A percentile compares a stretch with the other conserved stretches of the same genome.
These are phyloP conservation scores for Taenaris catops DNA, from an alignment of 2,888 invertebrate genomes.

Conservation along the genomic window DNA sequence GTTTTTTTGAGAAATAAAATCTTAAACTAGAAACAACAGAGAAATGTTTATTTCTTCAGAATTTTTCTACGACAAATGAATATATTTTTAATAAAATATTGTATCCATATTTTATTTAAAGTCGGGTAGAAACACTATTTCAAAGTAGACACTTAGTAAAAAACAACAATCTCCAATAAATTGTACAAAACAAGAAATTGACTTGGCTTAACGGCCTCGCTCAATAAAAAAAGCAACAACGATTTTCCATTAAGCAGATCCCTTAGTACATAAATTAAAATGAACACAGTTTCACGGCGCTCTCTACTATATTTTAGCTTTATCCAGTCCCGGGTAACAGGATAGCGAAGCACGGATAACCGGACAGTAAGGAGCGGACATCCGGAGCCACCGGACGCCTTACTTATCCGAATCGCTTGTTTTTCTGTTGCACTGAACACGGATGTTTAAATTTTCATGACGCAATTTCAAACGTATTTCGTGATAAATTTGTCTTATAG, in stretches of 20 bases:
- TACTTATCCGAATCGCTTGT: conserved; percentile 39
- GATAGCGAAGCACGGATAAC: conserved; percentile 20
- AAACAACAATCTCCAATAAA: conserved; percentile 6
- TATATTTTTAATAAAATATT: too few species aligned
- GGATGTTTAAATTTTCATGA: conserved; percentile 10
- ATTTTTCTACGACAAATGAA: too few species aligned
- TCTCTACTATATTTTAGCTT: conserved; percentile 20
- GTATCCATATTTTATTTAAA: too few species aligned
- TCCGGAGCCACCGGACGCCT: conserved; percentile 22
- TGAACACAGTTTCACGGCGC: conserved; percentile 4
- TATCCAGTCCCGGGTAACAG: conserved; percentile 17
- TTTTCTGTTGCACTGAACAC: conserved; percentile 35
- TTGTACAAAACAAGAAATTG: conserved; percentile 6
- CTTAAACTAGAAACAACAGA: too few species aligned
- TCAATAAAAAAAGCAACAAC: conserved; percentile 15
- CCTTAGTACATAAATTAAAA: conserved; percentile 14
- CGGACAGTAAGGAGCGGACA: conserved; percentile 24
- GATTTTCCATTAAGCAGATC: conserved; percentile 14
- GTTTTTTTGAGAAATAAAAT: too few species aligned
- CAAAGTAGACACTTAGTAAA: too few species aligned
- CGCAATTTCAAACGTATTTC: too few species aligned
- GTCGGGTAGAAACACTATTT: too few species aligned
- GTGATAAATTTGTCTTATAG: too few species aligned
- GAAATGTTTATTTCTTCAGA: too few species aligned
- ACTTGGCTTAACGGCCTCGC: conserved; percentile 3